Evolutionary conservation across 2,797 vertebrate species (phyloP).

Genomic region (Craterocephalus amniculus): DNA sequence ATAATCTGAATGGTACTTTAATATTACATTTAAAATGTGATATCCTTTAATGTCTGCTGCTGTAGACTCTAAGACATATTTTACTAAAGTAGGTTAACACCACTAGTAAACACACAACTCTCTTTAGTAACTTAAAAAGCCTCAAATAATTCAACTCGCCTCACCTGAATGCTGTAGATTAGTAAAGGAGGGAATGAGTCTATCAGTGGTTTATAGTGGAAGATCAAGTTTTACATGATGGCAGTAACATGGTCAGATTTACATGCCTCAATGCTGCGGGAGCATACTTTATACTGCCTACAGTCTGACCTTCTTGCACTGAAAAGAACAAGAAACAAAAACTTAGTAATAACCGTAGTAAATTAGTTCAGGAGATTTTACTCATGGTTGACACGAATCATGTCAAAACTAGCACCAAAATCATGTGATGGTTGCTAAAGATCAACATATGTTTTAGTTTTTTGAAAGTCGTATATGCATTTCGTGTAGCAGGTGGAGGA

Average conservation of each 20-base stretch:
- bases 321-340: slow-evolving; percentile 41
- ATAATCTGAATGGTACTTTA: slow-evolving; percentile 59
- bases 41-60: slow-evolving; percentile 63
- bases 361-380: slow-evolving; percentile 54
- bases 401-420: slow-evolving; percentile 27
- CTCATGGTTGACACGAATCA: slow-evolving; percentile 24
- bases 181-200: slow-evolving; percentile 29
- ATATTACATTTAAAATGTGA: slow-evolving; percentile 55
- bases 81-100: slow-evolving; percentile 36
- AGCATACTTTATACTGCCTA: slow-evolving; percentile 38
- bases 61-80: slow-evolving; percentile 47
- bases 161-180: slow-evolving; percentile 53
- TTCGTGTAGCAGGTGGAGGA: slow-evolving; percentile 60
- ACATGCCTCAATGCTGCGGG: slow-evolving; percentile 47
- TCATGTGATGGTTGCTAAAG: slow-evolving; percentile 10
- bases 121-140: slow-evolving; percentile 70
- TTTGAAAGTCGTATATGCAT: slow-evolving; percentile 16
- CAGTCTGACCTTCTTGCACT: slow-evolving; percentile 51
- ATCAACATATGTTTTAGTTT: slow-evolving; percentile 19
- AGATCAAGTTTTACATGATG: slow-evolving; percentile 21
- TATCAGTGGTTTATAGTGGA: slow-evolving; percentile 34
- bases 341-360: slow-evolving; percentile 66
- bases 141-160: slow-evolving; percentile 68
- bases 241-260: slow-evolving; percentile 36
- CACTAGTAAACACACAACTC: slow-evolving; percentile 45